phyloP scores from a whole-genome alignment of 92 coral and sea anemone genomes.

The Scolanthus callimorphus region DNA sequence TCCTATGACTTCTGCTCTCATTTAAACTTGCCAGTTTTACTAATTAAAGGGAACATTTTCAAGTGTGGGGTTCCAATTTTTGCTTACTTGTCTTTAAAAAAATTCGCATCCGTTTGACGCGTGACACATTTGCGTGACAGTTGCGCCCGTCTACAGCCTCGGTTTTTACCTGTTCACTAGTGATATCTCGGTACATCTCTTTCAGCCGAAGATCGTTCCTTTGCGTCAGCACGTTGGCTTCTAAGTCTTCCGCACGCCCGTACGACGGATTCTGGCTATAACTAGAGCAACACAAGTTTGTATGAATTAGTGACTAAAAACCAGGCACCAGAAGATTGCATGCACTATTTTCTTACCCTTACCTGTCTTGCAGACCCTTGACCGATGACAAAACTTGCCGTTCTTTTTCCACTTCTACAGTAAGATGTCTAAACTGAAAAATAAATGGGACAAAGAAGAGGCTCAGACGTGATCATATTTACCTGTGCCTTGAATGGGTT shows the following conservation, averaged over 20 bases:
- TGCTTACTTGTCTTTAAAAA: too few species aligned
- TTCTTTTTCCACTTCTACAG: constrained; percentile 55
- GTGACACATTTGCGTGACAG: too few species aligned
- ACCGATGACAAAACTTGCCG: constrained; percentile 53
- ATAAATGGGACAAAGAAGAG: neutral
- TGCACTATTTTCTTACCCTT: too few species aligned
- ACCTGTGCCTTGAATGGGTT: too few species aligned
- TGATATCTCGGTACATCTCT: constrained; percentile 55
- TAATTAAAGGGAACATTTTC: too few species aligned
- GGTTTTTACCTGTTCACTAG: constrained; percentile 81
- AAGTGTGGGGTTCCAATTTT: too few species aligned
- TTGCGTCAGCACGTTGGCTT: constrained; percentile 63
- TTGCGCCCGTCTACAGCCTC: too few species aligned
- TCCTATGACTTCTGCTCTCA: too few species aligned
- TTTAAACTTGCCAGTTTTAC: too few species aligned
- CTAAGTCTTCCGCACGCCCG: constrained; percentile 78
- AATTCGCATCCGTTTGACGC: too few species aligned
- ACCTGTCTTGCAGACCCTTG: constrained; percentile 65
- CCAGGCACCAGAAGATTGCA: too few species aligned
- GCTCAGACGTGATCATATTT: too few species aligned
- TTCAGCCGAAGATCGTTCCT: constrained; percentile 70
- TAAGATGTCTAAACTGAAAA: constrained; percentile 45
- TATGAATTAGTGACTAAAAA: neutral
- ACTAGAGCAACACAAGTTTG: constrained; percentile 22
- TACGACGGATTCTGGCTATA: constrained; percentile 80